Conservation (phyloP, 23 tunicate genomes). For the Halocynthia aurantium region DNA sequence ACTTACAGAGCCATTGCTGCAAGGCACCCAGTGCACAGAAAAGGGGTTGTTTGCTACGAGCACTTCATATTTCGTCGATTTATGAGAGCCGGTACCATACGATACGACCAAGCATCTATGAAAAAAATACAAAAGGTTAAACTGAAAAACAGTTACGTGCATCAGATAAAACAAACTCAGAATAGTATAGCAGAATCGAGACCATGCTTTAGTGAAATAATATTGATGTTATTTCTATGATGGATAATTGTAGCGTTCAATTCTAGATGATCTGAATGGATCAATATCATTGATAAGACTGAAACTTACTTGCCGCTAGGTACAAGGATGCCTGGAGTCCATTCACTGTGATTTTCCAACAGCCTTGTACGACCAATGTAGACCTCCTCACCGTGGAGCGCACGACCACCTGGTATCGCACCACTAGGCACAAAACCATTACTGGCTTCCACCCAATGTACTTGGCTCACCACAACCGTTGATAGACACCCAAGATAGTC, state of each 20-base stretch:
- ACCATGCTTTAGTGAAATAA: no score
- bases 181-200: neutral
- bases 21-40: slow-evolving; percentile 52
- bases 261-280: neutral
- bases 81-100: slow-evolving; percentile 68
- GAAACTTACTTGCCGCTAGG: slow-evolving; percentile 55
- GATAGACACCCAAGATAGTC: slow-evolving; percentile 10
- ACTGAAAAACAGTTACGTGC: no score
- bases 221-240: neutral
- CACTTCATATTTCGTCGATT: slow-evolving; percentile 48
- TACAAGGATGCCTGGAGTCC: slow-evolving; percentile 62
- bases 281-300: neutral
- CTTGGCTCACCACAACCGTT: slow-evolving; percentile 28
- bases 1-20: slow-evolving; percentile 35
- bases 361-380: slow-evolving; percentile 72
- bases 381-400: slow-evolving; percentile 25
- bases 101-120: slow-evolving; percentile 49
- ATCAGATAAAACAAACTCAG: neutral
- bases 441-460: slow-evolving; percentile 42
- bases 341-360: slow-evolving; percentile 54
- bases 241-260: neutral
- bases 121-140: neutral
- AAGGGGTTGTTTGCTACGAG: slow-evolving; percentile 27
- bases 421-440: slow-evolving; percentile 55
- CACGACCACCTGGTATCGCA: slow-evolving; percentile 61